A percentile compares a stretch with the other conserved stretches of the same genome.
Evolutionary conservation across 1,140 invertebrate species (phyloP).

Genomic region (Melitaea cinxia): DNA sequence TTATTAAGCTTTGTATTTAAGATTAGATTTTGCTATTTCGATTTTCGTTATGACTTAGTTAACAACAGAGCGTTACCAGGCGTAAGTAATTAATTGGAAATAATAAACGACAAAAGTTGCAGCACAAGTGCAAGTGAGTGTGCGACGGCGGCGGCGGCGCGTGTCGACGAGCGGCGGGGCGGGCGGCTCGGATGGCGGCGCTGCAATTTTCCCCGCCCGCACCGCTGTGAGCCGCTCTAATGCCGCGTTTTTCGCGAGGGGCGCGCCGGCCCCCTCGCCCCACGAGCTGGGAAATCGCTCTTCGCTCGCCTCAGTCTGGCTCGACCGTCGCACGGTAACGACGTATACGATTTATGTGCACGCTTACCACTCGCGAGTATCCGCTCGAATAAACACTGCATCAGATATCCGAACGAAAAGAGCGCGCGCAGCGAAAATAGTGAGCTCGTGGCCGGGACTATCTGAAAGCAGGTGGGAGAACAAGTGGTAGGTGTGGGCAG

Average conservation of each 20-base stretch:
- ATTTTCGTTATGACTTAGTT: background rate
- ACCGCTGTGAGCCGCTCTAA: constrained; percentile 48
- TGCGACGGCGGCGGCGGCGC: constrained; percentile 33
- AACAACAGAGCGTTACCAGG: background rate
- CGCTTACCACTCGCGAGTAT: constrained; percentile 52
- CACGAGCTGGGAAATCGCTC: constrained; percentile 71
- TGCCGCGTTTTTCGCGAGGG: constrained; percentile 68
- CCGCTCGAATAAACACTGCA: constrained; percentile 46
- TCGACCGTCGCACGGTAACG: constrained; percentile 64
- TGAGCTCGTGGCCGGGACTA: constrained; percentile 70
- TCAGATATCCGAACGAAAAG: constrained; percentile 42
- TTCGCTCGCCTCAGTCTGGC: constrained; percentile 68
- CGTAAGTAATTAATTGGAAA: background rate
- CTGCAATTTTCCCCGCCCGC: constrained; percentile 74
- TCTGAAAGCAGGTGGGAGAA: constrained; percentile 45
- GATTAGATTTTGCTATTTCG: no score
- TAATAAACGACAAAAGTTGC: background rate
- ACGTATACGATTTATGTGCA: constrained; percentile 60
- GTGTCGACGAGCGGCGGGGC: constrained; percentile 48
- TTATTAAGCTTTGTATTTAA: no score
- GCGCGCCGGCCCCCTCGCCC: constrained; percentile 64
- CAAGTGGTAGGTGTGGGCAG: constrained; percentile 55
- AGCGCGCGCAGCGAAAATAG: constrained; percentile 70
- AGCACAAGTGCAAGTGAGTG: constrained; percentile 9
- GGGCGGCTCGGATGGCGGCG: constrained; percentile 51